Evolutionary conservation across 2,888 invertebrate species (phyloP), one percentile per base, ranked within the genome.

Genomic region (Pachycephus smyrnensis): DNA sequence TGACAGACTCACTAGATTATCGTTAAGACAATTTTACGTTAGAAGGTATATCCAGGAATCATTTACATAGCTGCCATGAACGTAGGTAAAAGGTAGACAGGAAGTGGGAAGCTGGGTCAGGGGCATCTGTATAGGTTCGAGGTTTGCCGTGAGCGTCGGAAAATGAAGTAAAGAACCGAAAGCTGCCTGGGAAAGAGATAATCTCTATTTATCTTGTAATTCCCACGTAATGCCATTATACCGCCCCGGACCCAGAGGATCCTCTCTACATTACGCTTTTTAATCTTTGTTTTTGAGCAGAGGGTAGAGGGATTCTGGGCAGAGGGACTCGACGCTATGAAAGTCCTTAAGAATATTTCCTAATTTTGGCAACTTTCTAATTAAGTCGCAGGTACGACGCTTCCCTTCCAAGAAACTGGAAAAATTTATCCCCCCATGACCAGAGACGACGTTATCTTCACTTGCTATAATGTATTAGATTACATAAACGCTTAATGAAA

Each of bases 181-280:
- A 77, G 73, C 79, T 77, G 76, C 77, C 81, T 79, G 84, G 82
- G 80, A 81, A 85, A 80, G 85, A 85, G 86, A 88, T 88, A 86
- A 88, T 87, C 88, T 86, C 87, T 84, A 87, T 88, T 88, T 87
- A 87, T 88, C 87, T 88, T 86, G 86, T 86, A 86, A 86, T 88
- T 85, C 85, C 82, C 80, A 81, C 84, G 84, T 86, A 88, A 89
- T 84, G 82, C 85, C 84, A 84, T 86, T 88, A 87, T 85, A 82
- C 81, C 80, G 80, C 80, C 12, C 30, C 82, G 80, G 80, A 81
- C 79, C 82, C 76, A 83, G 80, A 74, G 80, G 79, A 80, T 81
- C 80, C 81, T 40, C 15, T 77, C 83, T 81, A 81, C 84, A 84
- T 83, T 83, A 81, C 82, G 80, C 82, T 86, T 84, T 86, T 87